These are phyloP conservation scores for Bombyx huttoni DNA, from an alignment of 2,888 invertebrate genomes.

Conservation along the genomic window DNA sequence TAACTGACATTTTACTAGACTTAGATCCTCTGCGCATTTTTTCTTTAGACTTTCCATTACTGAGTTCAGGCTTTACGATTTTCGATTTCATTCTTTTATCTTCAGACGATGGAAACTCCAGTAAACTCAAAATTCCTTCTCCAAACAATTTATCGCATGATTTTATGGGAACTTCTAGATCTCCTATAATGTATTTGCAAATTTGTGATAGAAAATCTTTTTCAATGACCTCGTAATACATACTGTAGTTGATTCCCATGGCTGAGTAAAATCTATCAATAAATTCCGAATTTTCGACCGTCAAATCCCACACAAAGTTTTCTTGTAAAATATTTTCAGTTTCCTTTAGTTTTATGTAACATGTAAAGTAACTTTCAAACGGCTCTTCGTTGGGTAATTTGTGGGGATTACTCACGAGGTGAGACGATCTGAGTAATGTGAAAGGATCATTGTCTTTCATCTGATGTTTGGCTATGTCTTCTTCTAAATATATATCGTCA, in stretches of 20 bases:
- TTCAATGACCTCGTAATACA: slow-evolving; percentile 72
- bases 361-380: slow-evolving; percentile 71
- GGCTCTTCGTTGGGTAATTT: slow-evolving; percentile 32
- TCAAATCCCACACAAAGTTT: slow-evolving; percentile 48
- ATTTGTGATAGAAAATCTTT: slow-evolving; percentile 63
- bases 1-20: no score
- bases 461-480: slow-evolving; percentile 42
- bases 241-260: slow-evolving; percentile 70
- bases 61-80: slow-evolving; percentile 43
- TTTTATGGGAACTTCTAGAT: slow-evolving; percentile 37
- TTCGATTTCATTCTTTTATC: slow-evolving; percentile 47
- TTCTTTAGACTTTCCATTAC: slow-evolving; percentile 34
- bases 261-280: slow-evolving; percentile 73
- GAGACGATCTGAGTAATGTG: slow-evolving; percentile 52
- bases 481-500: slow-evolving; percentile 54
- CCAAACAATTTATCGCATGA: slow-evolving; percentile 51
- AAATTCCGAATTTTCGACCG: slow-evolving; percentile 52
- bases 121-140: slow-evolving; percentile 33
- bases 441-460: slow-evolving; percentile 44
- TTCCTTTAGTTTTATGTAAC: slow-evolving; percentile 64
- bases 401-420: slow-evolving; percentile 65
- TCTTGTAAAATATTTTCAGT: slow-evolving; percentile 53
- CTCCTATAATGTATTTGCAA: slow-evolving; percentile 60
- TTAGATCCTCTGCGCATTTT: slow-evolving; percentile 33
- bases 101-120: slow-evolving; percentile 44